These are phyloP conservation scores for Regulus satrapa DNA, from an alignment of 2,113 vertebrate genomes.

Conservation along the genomic window DNA sequence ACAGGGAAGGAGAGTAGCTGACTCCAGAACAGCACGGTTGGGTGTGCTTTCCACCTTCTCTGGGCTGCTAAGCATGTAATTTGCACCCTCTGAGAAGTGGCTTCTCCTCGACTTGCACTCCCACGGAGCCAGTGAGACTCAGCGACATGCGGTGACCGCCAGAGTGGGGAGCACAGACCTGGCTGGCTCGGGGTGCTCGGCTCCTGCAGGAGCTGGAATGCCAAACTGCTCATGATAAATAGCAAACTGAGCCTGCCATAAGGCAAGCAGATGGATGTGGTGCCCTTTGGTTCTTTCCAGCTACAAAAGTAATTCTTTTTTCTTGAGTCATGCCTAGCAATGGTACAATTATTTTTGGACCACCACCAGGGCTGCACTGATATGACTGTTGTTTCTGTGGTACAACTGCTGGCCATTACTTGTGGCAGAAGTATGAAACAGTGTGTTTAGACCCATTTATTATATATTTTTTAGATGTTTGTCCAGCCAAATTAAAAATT, in stretches of 20 bases:
- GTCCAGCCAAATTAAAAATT: background rate
- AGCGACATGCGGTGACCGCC: background rate
- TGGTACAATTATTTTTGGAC: slow-evolving; percentile 25
- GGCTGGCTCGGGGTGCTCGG: background rate
- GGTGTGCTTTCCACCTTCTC: background rate
- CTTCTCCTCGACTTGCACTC: background rate
- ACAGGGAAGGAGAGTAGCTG: background rate
- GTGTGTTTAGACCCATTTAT: background rate
- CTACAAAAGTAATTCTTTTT: background rate
- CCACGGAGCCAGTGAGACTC: background rate
- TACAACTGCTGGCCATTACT: background rate
- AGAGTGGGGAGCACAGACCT: rapidly evolving
- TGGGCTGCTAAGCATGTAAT: background rate
- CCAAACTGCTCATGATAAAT: background rate
- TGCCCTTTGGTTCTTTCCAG: background rate
- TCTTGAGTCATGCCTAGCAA: slow-evolving; percentile 1
- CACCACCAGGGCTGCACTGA: background rate
- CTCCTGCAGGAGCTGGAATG: background rate
- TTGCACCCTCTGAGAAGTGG: background rate
- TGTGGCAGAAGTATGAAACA: background rate
- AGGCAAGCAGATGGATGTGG: slow-evolving; percentile 20
- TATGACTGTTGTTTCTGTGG: background rate
- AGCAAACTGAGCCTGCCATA: background rate
- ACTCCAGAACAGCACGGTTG: background rate
- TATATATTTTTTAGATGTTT: background rate